Conservation (phyloP, 1,140 invertebrate species). For the Rhynchophorus ferrugineus region DNA sequence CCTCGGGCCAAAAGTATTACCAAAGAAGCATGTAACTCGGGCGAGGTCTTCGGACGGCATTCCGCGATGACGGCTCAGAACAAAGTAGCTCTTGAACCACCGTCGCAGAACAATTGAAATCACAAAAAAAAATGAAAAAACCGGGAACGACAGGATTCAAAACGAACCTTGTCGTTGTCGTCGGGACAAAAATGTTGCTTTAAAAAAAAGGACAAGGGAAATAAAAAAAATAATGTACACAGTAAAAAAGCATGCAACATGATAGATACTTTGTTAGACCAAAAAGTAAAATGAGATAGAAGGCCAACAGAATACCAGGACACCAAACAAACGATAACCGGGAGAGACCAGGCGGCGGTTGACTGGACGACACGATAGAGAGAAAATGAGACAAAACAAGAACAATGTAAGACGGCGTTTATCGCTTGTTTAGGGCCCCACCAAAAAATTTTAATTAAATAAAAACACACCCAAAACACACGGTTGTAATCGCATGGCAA, state of each 20-base stretch:
- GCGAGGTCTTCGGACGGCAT: no score
- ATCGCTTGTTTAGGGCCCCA: constrained; percentile 26
- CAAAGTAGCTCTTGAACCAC: no score
- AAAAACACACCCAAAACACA: constrained; percentile 13
- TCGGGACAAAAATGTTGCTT: constrained; percentile 20
- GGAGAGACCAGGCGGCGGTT: background rate
- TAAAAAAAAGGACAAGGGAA: constrained; percentile 11
- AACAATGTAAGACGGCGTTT: constrained; percentile 17
- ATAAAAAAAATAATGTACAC: constrained; percentile 32
- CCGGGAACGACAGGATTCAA: constrained; percentile 25
- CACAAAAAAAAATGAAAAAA: no score
- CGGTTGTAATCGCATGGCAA: constrained; percentile 36
- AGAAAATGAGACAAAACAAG: no score
- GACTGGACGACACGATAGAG: no score
- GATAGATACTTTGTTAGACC: constrained; percentile 36
- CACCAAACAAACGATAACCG: constrained; percentile 29
- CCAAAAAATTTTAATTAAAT: constrained; percentile 29
- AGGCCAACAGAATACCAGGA: constrained; percentile 38
- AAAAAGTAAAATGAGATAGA: constrained; percentile 38
- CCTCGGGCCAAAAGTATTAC: no score
- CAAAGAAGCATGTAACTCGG: no score
- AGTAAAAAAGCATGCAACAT: constrained; percentile 37
- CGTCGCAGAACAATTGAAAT: no score
- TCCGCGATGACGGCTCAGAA: no score
- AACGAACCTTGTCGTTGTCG: constrained; percentile 21